Evolutionary conservation across 2,113 vertebrate genomes (phyloP), one percentile per base, ranked within the genome.

Genomic region (Malurus cyaneus): DNA sequence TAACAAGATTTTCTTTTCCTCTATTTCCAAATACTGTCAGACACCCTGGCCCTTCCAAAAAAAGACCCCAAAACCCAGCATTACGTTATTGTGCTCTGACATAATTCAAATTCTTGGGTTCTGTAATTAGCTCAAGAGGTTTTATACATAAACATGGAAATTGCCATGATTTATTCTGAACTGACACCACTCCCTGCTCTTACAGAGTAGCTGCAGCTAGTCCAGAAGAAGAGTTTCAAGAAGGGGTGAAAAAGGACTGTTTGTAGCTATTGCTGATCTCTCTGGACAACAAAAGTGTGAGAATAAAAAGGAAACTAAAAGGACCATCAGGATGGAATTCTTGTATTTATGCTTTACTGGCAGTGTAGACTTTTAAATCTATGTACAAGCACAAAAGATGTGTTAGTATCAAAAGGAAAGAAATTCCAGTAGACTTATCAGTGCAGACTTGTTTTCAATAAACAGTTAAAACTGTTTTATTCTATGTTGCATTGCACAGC

Each of bases 41-140:
- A 70, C 20, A 65, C 16, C 23, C 32, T 69, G 9, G 5, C 16
- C 24, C 11, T n/a, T 39, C 29, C 14, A 32, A 39, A 52, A 52
- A 39, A 15, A 26, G 18, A 2, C 12, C 18, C 26, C 9, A 3
- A 32, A 28, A 36, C 4, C 0, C 8, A 57, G 3, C 20, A 31
- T 29, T 69, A 31, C 3, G 9, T 76, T 80, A 49, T 72, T 93
- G 23, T 47, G 53, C 14, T 56, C n/a, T 78, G 26, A 12, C 15
- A 65, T 23, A 29, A 36, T 10, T 57, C 76, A 19, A 17, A 82
- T 64, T 56, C 29, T 2, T 70, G 47, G n/a, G 6, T 73, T 74
- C 41, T 29, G 6, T 78, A 91, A 77, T 53, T 81, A 62, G 11
- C 16, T 77, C 61, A 92, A 86, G 49, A 82, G 53, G 4, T 64